phyloP scores from a whole-genome alignment of 2,113 vertebrate species.

The Chloropsis cyanopogon region DNA sequence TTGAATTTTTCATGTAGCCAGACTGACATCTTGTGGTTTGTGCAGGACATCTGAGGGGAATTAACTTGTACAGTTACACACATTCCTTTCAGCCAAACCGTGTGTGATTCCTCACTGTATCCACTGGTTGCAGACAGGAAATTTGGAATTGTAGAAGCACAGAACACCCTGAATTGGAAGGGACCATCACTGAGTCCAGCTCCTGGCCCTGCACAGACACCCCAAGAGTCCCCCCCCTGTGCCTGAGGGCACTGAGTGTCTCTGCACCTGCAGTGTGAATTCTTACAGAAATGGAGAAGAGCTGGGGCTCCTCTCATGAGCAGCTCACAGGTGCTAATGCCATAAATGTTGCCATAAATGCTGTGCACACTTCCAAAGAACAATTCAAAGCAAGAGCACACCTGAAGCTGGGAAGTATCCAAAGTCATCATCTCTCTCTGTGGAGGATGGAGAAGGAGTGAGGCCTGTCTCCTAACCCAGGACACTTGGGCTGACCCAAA shows the following conservation, averaged over 20 bases:
- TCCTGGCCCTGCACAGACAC: background rate
- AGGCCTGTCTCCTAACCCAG: background rate
- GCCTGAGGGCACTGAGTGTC: background rate
- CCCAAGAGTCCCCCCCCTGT: background rate
- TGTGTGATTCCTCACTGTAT: background rate
- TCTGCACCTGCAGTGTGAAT: background rate
- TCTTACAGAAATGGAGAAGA: background rate
- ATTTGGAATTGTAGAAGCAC: background rate
- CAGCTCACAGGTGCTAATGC: background rate
- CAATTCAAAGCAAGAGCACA: background rate
- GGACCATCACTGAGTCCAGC: background rate
- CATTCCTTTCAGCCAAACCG: background rate
- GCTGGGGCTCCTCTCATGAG: background rate
- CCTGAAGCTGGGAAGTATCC: background rate
- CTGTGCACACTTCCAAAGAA: background rate
- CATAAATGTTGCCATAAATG: background rate
- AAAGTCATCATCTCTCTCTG: background rate
- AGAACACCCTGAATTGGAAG: background rate
- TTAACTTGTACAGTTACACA: background rate
- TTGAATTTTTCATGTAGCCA: constrained; percentile 10
- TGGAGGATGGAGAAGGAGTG: background rate
- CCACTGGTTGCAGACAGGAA: background rate
- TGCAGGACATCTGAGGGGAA: background rate
- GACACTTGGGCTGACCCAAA: background rate
- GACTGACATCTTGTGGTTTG: constrained; percentile 60